A percentile compares a stretch with the other conserved stretches of the same genome.
These are phyloP conservation scores for Eunapius fragilis DNA, from an alignment of 37 sponge, comb jelly and placozoan species.

Conservation along the genomic window DNA sequence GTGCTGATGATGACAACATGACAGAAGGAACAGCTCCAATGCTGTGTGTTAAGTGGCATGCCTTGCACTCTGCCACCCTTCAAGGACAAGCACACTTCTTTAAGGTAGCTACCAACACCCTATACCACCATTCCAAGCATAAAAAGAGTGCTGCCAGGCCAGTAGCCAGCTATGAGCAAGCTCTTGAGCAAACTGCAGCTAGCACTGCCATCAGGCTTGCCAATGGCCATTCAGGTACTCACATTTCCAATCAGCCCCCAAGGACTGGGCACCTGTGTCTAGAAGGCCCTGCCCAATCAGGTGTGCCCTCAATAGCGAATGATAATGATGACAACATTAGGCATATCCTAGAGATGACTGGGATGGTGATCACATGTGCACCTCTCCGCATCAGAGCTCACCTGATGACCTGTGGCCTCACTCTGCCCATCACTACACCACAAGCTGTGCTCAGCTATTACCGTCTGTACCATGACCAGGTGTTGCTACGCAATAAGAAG, in stretches of 20 bases:
- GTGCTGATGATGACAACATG: neutral
- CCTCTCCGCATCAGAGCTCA: constrained; percentile 8
- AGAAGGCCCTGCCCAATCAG: neutral
- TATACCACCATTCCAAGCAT: neutral
- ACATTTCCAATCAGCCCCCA: neutral
- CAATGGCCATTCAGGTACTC: neutral
- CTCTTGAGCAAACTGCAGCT: neutral
- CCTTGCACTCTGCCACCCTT: neutral
- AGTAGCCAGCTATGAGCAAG: neutral
- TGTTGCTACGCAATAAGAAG: neutral
- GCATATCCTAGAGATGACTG: constrained; percentile 24
- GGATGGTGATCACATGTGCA: constrained; percentile 55
- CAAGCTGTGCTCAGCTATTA: constrained; percentile 35
- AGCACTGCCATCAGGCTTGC: neutral
- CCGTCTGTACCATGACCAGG: constrained; percentile 6
- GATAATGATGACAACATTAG: neutral
- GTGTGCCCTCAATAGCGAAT: neutral
- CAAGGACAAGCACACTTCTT: constrained; percentile 3
- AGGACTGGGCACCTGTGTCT: neutral
- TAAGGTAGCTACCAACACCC: neutral
- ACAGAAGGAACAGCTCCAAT: neutral
- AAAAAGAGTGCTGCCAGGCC: neutral
- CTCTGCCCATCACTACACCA: constrained; percentile 10
- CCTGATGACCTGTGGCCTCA: constrained; percentile 5
- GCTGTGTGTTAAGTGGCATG: constrained; percentile 9